Base-by-base conservation (phyloP, 2,113 vertebrate genomes). In the Tupaia chinensis region DNA sequence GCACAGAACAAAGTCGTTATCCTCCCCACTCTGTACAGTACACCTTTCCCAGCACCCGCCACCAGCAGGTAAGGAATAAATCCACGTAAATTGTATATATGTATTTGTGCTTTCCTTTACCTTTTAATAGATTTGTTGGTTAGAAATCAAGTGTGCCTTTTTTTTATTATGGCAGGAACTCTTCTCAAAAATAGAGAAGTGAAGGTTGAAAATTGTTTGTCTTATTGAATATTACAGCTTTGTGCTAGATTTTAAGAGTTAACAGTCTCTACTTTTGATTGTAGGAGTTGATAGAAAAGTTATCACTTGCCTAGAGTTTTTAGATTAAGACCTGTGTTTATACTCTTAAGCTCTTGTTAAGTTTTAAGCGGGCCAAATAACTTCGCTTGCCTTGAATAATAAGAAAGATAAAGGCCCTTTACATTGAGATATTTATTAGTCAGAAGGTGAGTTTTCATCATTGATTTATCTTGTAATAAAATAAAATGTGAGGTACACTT, bases 11-110 rank as follows among this genome's bases (percentile, higher is more conserved):
- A 98, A 99, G 98, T 97, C 99, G 99, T 23, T 99, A 99, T 81
- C 99, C 99, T 58, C 86, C 99, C 23, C 99, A 99, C 95, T 99
- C 99, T 96, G 99, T 99, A 97, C 99, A 99, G 98, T 99, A 99
- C 97, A 99, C 99, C 95, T 99, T 99, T 98, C 98, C 99, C 72
- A 98, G 98, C 95, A 97, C 98, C 79, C 99, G 99, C 4, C 99
- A 99, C 98, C 99, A 99, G 94, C 99, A 99, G 99, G 99, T 99
- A 98, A 99, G 98, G 78, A 95, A 25, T 29, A 84, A 44, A 7
- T 53, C 16, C 78, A 5, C 1, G 0, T 11, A 94, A 23, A 15
- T 79, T 89, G 34, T 12, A 0, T 3, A 5, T 88, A 14, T 65
- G 27, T 53, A 44, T 54, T 72, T 97, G 14, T 90, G 56, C 34